phyloP scores from a whole-genome alignment of 2,888 invertebrate species.

The Nomada fucata region DNA sequence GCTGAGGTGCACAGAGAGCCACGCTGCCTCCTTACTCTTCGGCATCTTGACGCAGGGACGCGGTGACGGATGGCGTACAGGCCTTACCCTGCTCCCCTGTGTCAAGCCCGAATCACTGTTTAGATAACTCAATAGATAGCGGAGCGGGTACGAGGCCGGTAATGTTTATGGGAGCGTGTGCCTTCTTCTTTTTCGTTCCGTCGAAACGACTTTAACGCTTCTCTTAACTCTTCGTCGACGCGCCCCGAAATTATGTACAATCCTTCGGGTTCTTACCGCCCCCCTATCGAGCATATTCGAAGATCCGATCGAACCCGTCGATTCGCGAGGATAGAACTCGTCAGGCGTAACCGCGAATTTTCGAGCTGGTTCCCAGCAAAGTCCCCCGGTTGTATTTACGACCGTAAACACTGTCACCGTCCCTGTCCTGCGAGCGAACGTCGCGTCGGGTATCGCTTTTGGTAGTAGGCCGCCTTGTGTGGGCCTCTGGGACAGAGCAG shows the following conservation, averaged over 20 bases:
- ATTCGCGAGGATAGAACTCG: background rate
- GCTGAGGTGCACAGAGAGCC: constrained; percentile 48
- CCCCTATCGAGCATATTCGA: background rate
- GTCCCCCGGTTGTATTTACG: constrained; percentile 11
- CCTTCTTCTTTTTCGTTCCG: constrained; percentile 23
- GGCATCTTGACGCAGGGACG: constrained; percentile 65
- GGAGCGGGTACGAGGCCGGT: constrained; percentile 31
- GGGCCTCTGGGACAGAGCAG: constrained; percentile 46
- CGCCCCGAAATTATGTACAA: no score
- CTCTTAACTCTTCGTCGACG: constrained; percentile 7
- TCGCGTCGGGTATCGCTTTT: background rate
- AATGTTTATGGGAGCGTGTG: constrained; percentile 44
- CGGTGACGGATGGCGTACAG: constrained; percentile 73
- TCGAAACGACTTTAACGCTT: constrained; percentile 13
- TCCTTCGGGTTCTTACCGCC: background rate
- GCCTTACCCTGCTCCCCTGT: constrained; percentile 61
- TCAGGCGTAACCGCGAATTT: background rate
- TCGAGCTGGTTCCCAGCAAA: background rate
- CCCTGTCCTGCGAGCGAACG: constrained; percentile 15
- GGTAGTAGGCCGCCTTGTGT: constrained; percentile 64
- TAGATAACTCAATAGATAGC: constrained; percentile 73
- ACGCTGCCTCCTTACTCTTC: constrained; percentile 59
- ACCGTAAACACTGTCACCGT: constrained; percentile 20
- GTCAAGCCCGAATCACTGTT: constrained; percentile 69
- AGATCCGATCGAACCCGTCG: background rate